A percentile compares a stretch with the other conserved stretches of the same genome.
Conservation (phyloP, 1,140 invertebrate species). For the Riptortus pedestris region DNA sequence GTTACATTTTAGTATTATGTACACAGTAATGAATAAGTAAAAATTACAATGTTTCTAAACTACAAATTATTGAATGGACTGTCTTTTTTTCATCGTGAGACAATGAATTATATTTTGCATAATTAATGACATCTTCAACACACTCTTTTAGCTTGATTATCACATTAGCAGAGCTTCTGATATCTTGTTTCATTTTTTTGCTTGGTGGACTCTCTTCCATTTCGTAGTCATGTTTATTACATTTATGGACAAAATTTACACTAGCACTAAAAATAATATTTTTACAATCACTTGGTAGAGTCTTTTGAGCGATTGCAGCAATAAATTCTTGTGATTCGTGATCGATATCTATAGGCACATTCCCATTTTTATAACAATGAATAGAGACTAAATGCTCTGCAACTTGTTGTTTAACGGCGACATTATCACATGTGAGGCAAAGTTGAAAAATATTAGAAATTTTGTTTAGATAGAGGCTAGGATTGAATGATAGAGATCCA, state of each 20-base stretch:
- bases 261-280: neutral
- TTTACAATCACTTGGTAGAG: neutral
- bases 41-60: neutral
- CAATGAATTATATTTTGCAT: neutral
- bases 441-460: neutral
- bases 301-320: neutral
- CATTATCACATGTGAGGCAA: neutral
- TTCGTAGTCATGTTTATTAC: neutral
- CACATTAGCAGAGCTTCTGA: neutral
- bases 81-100: neutral
- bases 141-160: too few species aligned
- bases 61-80: neutral
- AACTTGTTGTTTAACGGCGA: neutral
- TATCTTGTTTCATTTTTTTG: neutral
- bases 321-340: neutral
- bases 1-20: too few species aligned
- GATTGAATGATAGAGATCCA: neutral
- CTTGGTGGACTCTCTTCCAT: neutral
- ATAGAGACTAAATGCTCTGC: neutral
- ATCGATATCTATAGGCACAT: neutral
- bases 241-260: neutral
- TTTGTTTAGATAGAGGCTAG: neutral
- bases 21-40: neutral
- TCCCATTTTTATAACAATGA: neutral
- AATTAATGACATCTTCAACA: neutral